These are phyloP conservation scores for Theropithecus gelada DNA, from an alignment of 2,113 vertebrate species.

Conservation along the genomic window DNA sequence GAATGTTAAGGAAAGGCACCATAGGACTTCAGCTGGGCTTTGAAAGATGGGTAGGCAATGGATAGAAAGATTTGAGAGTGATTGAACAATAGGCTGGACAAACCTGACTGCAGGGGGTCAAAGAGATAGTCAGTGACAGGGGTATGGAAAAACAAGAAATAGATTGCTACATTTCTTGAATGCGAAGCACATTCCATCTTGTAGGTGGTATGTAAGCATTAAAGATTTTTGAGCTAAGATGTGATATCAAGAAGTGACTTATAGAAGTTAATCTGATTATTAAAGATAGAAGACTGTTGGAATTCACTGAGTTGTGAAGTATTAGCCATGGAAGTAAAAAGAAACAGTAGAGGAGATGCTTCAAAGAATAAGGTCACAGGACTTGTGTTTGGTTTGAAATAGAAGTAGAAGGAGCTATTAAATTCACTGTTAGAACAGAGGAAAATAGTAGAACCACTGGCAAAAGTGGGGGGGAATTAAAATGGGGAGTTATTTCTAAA, in stretches of 20 bases:
- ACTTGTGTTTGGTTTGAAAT: background rate
- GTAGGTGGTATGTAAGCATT: background rate
- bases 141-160: background rate
- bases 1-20: background rate
- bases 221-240: background rate
- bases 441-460: background rate
- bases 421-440: background rate
- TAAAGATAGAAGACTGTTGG: background rate
- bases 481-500: background rate
- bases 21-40: background rate
- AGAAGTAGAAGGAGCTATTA: background rate
- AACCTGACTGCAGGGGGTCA: background rate
- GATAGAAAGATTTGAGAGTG: background rate
- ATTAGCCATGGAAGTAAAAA: background rate
- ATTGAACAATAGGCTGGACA: background rate
- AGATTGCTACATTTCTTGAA: background rate
- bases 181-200: background rate
- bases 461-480: background rate
- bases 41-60: background rate
- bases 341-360: background rate
- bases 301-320: background rate
- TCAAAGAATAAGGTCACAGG: background rate
- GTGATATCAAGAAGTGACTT: background rate
- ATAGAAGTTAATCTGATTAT: background rate
- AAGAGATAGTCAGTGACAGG: background rate